A percentile compares a stretch with the other conserved stretches of the same genome.
Conservation (phyloP, 1,140 invertebrate species). For the Aphaenogaster floridana region DNA sequence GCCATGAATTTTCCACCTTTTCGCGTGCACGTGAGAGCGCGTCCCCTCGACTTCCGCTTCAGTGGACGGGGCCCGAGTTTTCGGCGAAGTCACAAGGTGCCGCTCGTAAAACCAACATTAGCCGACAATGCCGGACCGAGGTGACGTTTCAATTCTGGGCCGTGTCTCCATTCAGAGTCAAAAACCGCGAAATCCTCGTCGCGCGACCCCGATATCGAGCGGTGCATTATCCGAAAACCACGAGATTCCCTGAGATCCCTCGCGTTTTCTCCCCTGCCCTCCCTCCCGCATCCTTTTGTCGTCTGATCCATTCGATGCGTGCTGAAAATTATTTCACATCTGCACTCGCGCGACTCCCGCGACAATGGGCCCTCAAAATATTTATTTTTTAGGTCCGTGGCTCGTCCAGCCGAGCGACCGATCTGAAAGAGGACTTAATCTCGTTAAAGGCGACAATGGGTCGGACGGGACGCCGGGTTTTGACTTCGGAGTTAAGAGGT, state of each 20-base stretch:
- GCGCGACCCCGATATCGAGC: conserved; percentile 38
- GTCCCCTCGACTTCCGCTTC: conserved; percentile 49
- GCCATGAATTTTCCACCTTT: neutral
- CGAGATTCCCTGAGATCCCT: neutral
- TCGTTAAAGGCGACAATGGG: conserved; percentile 77
- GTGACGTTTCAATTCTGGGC: conserved; percentile 78
- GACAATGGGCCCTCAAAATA: conserved; percentile 82
- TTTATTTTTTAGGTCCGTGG: conserved; percentile 77
- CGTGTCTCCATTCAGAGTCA: conserved; percentile 54
- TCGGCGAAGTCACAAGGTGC: conserved; percentile 69
- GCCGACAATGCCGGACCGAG: conserved; percentile 56
- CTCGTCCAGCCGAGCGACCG: conserved; percentile 65
- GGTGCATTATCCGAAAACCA: conserved; percentile 50
- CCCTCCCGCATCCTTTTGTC: conserved; percentile 42
- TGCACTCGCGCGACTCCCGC: conserved; percentile 61
- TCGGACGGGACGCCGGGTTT: conserved; percentile 51
- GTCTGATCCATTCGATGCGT: conserved; percentile 17
- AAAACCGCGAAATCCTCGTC: conserved; percentile 71
- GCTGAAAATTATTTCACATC: conserved; percentile 71
- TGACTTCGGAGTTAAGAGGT: conserved; percentile 78
- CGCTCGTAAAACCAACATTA: conserved; percentile 79
- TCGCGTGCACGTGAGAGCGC: conserved; percentile 28
- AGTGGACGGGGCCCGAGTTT: conserved; percentile 23
- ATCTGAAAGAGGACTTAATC: conserved; percentile 76
- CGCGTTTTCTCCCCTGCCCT: too few relatives aligned